Evolutionary conservation across 1,140 invertebrate species (phyloP), one percentile per base, ranked within the genome.

Genomic region (Diprion similis): DNA sequence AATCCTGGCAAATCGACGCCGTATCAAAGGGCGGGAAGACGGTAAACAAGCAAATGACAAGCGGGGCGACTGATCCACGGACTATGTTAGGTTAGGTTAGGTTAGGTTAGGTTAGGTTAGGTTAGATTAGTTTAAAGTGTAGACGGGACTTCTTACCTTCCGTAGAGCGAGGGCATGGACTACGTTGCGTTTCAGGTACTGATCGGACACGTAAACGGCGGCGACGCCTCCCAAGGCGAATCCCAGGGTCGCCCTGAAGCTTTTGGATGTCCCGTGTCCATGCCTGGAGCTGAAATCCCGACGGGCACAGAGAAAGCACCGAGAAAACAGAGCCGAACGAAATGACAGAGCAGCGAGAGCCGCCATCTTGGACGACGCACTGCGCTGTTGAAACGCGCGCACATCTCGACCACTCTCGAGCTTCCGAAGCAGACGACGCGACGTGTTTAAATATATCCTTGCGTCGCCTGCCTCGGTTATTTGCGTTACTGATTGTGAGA

Each of bases 111-210:
- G 24, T 6, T 37, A 37, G 24, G 24, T 37, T 37, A 37, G 24
- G 24, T 37, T 37, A 37, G 24, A 6, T 37, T 37, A 37, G 24
- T 37, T 37, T 37, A 37, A 37, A 37, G 24, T 6, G 24, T 37
- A 37, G 24, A 37, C 24, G 24, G 24, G 24, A 37, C 59, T 73
- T 73, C 74, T 76, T 72, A 84, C 83, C 80, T 81, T 83, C 51
- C 81, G 80, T 64, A 77, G 11, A 64, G 78, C 82, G 17, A 78
- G 76, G 68, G 83, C 82, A 66, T 84, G 71, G 10, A 84, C 82
- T 24, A 76, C 71, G 11, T 76, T 76, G 2, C 74, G 51, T 72
- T 67, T 75, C 37, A 66, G 67, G 24, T 76, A 81, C 18, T 75
- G 80, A 64, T 81, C 77, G 18, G 76, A 75, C 1, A 81, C 8